Percentiles rank a stretch among this genome's conserved stretches.
Evolutionary conservation across 2,113 vertebrate species (phyloP).

Genomic region (Rattus rattus): DNA sequence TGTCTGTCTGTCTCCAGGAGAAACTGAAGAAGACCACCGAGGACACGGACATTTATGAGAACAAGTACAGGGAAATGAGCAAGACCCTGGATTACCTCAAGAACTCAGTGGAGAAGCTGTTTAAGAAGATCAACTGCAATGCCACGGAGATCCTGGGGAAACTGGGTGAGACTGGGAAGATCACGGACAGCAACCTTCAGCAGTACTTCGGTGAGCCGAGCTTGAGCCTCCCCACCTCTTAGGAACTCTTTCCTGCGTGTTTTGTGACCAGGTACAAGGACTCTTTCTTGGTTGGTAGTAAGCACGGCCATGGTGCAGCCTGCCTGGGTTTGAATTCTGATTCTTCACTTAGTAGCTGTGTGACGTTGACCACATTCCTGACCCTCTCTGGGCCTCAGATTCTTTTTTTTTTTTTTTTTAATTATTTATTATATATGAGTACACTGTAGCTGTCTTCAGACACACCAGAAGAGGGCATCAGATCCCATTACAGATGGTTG

Average conservation of each 20-base stretch:
- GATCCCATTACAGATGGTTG: too few relatives aligned
- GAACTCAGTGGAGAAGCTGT: conserved; percentile 42
- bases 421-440: too few relatives aligned
- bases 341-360: background rate
- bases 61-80: conserved; percentile 54
- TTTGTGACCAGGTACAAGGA: background rate
- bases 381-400: background rate
- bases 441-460: too few relatives aligned
- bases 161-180: conserved; percentile 71
- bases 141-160: conserved; percentile 56
- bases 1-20: conserved; percentile 71
- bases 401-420: background rate
- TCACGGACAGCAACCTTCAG: conserved; percentile 77
- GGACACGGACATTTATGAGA: conserved; percentile 61
- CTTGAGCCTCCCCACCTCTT: fast-evolving
- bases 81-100: conserved; percentile 75
- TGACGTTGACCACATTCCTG: background rate
- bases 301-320: background rate
- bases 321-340: background rate
- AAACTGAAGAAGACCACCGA: conserved; percentile 60
- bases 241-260: background rate
- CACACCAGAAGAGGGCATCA: too few relatives aligned
- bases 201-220: conserved; percentile 82
- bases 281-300: background rate
- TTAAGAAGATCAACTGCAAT: conserved; percentile 59